Conservation (phyloP, 1,140 invertebrate species). For the Hycleus cichorii region DNA sequence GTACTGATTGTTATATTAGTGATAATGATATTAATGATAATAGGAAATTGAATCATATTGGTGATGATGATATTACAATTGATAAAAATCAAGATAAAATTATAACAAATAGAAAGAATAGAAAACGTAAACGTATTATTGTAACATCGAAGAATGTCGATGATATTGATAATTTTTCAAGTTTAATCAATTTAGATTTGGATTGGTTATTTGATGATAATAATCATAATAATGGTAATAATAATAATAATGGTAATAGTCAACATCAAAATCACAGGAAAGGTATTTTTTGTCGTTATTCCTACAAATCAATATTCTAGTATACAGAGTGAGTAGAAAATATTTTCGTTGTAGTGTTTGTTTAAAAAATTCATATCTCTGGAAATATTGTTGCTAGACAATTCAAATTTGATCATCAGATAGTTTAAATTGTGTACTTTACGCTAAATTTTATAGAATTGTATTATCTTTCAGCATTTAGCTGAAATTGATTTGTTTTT, state of each 20-base stretch:
- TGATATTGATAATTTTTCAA: conserved; percentile 31
- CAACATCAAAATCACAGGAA: conserved; percentile 22
- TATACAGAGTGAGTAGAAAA: no score
- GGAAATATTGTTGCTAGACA: no score
- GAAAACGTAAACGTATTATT: conserved; percentile 12
- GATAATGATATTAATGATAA: conserved; percentile 22
- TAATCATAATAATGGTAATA: conserved; percentile 34
- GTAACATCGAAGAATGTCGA: conserved; percentile 1
- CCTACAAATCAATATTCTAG: no score
- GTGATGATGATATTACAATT: conserved; percentile 20
- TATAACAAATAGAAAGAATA: conserved; percentile 20
- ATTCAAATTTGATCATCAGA: no score
- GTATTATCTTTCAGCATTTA: no score
- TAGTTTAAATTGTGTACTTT: no score
- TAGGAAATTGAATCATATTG: conserved; percentile 36
- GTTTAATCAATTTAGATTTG: conserved; percentile 35
- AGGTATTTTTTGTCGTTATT: conserved; percentile 17
- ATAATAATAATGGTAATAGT: neutral
- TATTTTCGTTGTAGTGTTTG: no score
- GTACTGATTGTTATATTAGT: conserved; percentile 22
- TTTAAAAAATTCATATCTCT: no score
- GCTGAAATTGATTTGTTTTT: no score
- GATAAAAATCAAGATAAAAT: neutral
- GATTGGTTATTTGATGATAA: conserved; percentile 39
- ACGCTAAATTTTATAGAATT: no score